Conservation (phyloP, 2,888 invertebrate species). For the Diarsia dahlii region DNA sequence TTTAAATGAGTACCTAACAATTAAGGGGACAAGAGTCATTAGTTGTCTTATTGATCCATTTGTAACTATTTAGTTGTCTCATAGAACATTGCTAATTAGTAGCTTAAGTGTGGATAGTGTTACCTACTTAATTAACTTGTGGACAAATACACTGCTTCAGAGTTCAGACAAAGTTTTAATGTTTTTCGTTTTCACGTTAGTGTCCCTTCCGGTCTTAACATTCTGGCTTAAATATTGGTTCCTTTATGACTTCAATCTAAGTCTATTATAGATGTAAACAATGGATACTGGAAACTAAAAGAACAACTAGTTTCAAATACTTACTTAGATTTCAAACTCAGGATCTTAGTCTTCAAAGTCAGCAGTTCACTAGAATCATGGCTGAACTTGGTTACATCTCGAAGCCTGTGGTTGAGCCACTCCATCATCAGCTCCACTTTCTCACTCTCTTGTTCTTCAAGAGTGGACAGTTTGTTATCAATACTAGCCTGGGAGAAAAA, state of each 20-base stretch:
- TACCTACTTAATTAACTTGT: background rate
- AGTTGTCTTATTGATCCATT: conserved; percentile 9
- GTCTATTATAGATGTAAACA: too few species aligned
- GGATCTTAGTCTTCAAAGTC: conserved; percentile 81
- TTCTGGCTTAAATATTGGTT: too few species aligned
- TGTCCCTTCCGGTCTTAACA: too few species aligned
- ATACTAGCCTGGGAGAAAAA: conserved; percentile 68
- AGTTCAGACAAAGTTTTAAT: background rate
- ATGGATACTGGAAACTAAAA: too few species aligned
- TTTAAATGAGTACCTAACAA: conserved; percentile 30
- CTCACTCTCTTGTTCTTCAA: conserved; percentile 84
- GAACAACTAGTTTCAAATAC: conserved; percentile 53
- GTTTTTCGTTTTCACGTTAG: background rate
- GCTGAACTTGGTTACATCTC: conserved; percentile 79
- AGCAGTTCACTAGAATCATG: conserved; percentile 81
- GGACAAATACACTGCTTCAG: background rate
- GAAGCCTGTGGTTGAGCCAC: conserved; percentile 84
- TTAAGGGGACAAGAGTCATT: conserved; percentile 21
- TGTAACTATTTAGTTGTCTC: background rate
- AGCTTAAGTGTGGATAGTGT: background rate
- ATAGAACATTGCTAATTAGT: too few species aligned
- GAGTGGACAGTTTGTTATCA: conserved; percentile 79
- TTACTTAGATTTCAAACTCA: conserved; percentile 88
- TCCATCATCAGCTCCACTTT: conserved; percentile 87
- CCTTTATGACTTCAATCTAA: too few species aligned